These are phyloP conservation scores for Aleiodes alternator DNA, from an alignment of 2,888 invertebrate genomes.

Conservation along the genomic window DNA sequence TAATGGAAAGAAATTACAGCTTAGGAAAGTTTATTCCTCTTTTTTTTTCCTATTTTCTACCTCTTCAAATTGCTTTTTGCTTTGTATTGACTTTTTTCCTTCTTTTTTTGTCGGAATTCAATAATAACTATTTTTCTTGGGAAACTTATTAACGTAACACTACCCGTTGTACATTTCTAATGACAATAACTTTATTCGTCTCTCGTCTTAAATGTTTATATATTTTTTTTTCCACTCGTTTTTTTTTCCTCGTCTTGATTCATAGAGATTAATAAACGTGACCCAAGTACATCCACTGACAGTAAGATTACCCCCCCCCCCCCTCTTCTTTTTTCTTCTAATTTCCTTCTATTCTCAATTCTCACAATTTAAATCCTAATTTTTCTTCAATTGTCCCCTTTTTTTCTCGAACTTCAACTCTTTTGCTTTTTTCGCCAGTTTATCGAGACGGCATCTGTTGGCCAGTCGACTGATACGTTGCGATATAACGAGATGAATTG, in stretches of 20 bases:
- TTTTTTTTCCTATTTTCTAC: background rate
- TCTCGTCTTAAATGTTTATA: background rate
- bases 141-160: conserved; percentile 31
- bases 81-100: conserved; percentile 24
- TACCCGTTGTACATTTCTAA: conserved; percentile 2
- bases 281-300: conserved; percentile 17
- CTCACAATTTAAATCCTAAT: too few relatives aligned
- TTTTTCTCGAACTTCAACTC: conserved; percentile 28
- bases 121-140: conserved; percentile 29
- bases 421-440: conserved; percentile 52
- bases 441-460: conserved; percentile 62
- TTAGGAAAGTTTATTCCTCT: conserved; percentile 5
- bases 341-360: conserved; percentile 7
- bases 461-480: conserved; percentile 65
- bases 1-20: conserved; percentile 28
- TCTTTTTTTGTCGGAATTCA: background rate
- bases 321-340: background rate
- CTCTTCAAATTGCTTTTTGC: conserved; percentile 26
- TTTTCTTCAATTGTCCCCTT: too few relatives aligned
- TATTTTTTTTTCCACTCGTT: conserved; percentile 10
- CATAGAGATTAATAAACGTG: conserved; percentile 28
- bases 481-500: conserved; percentile 54
- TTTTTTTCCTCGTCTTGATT: background rate
- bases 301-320: background rate
- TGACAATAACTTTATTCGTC: conserved; percentile 7